A percentile compares a stretch with the other conserved stretches of the same genome.
phyloP scores from a whole-genome alignment of 2,113 vertebrate genomes.

The Passer montanus region DNA sequence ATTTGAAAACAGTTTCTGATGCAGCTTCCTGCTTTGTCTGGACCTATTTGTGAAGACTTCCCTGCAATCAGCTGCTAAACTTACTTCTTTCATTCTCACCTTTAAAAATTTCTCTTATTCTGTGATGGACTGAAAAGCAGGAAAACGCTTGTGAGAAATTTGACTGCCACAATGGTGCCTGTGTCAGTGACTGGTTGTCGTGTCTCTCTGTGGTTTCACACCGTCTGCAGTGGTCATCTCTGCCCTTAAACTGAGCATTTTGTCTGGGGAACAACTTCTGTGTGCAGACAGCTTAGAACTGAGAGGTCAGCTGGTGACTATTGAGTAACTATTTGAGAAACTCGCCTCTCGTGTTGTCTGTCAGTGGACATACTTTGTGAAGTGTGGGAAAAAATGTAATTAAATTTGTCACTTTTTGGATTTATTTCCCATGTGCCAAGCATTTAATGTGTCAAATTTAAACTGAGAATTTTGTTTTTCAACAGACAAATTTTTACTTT shows the following conservation, averaged over 20 bases:
- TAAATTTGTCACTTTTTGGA: background rate
- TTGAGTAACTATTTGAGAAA: background rate
- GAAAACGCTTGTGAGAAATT: background rate
- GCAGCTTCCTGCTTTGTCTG: background rate
- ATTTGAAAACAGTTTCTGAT: background rate
- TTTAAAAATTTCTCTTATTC: background rate
- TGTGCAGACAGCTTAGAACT: background rate
- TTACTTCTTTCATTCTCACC: background rate
- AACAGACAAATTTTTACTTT: background rate
- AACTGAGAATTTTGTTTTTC: background rate
- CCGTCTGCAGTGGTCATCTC: background rate
- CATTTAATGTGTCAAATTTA: background rate
- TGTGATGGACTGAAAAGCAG: background rate
- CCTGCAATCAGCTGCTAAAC: background rate
- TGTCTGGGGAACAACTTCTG: background rate
- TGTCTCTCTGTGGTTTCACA: background rate
- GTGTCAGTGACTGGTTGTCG: background rate
- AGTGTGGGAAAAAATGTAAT: background rate
- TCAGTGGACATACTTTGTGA: background rate
- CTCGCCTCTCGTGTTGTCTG: background rate
- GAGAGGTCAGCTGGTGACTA: background rate
- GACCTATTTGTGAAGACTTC: background rate
- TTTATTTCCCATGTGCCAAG: background rate
- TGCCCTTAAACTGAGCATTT: background rate
- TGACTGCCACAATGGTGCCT: background rate